Percentiles rank a stretch among this genome's conserved stretches.
phyloP scores from a whole-genome alignment of 2,113 vertebrate genomes.

The Oophaga pumilio region DNA sequence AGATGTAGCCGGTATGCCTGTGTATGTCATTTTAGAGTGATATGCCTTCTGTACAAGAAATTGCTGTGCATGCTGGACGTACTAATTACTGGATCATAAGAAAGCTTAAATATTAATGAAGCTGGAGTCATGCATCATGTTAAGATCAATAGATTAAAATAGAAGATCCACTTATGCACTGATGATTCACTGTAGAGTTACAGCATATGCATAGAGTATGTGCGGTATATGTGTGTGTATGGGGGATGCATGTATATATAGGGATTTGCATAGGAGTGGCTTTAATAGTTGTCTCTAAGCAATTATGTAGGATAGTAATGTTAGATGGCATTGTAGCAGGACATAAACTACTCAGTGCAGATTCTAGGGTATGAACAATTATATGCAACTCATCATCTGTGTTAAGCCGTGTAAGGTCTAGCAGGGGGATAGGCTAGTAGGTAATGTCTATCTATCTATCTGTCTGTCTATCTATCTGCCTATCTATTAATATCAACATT shows the following conservation, averaged over 20 bases:
- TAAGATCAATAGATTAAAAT: slow-evolving; percentile 14
- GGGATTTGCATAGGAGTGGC: not conserved
- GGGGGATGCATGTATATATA: slow-evolving; percentile 7
- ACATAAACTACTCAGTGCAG: not conserved
- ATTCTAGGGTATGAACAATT: not conserved
- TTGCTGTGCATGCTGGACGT: slow-evolving; percentile 5
- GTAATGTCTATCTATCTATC: not conserved
- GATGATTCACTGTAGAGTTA: not conserved
- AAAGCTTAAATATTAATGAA: not conserved
- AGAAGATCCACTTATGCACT: not conserved
- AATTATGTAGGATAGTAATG: slow-evolving; percentile 12
- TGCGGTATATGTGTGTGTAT: not conserved
- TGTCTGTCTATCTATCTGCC: not conserved
- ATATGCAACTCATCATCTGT: not conserved
- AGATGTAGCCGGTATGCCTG: not conserved
- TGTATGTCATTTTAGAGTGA: not conserved
- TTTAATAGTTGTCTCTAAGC: slow-evolving; percentile 4
- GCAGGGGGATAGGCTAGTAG: not conserved
- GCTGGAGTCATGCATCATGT: not conserved
- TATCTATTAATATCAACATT: not conserved
- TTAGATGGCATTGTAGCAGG: not conserved
- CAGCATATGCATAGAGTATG: not conserved
- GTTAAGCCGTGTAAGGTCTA: not conserved
- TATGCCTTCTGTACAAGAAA: not conserved
- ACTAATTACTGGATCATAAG: slow-evolving; percentile 10